A percentile compares a stretch with the other conserved stretches of the same genome.
Conservation (phyloP, 2,797 vertebrate species). For the Mus spretus region DNA sequence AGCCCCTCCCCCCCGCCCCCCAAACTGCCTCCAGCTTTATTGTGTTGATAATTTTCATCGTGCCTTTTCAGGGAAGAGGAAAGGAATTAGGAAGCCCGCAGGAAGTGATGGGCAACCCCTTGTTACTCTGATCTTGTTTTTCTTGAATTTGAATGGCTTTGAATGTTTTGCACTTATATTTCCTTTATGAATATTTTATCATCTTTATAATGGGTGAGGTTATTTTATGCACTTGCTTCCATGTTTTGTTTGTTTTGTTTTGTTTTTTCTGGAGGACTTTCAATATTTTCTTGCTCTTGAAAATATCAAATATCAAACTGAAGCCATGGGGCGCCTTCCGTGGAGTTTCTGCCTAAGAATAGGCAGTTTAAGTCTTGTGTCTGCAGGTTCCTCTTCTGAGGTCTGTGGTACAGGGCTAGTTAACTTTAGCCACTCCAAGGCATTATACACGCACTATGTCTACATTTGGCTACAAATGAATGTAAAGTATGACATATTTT, state of each 20-base stretch:
- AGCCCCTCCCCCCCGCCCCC: neutral
- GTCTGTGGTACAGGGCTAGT: neutral
- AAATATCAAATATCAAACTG: conserved; percentile 12
- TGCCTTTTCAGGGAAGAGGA: conserved; percentile 39
- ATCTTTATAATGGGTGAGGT: neutral
- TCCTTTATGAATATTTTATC: conserved; percentile 18
- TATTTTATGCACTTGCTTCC: conserved; percentile 4
- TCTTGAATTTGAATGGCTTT: conserved; percentile 44
- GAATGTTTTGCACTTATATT: conserved; percentile 25
- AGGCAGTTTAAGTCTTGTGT: neutral
- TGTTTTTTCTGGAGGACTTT: neutral
- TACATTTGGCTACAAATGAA: neutral
- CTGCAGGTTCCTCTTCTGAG: neutral
- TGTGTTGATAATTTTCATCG: neutral
- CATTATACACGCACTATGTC: neutral
- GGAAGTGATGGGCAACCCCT: conserved; percentile 18
- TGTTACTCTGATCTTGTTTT: neutral
- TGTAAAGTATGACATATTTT: neutral
- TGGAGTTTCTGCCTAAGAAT: neutral
- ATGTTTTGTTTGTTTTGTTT: neutral
- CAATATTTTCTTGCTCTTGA: conserved; percentile 22
- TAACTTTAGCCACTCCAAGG: neutral
- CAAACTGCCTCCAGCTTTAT: neutral
- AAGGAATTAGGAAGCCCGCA: neutral
- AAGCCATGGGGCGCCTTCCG: neutral